phyloP scores from a whole-genome alignment of 2,113 vertebrate genomes.

The Pagrus major region DNA sequence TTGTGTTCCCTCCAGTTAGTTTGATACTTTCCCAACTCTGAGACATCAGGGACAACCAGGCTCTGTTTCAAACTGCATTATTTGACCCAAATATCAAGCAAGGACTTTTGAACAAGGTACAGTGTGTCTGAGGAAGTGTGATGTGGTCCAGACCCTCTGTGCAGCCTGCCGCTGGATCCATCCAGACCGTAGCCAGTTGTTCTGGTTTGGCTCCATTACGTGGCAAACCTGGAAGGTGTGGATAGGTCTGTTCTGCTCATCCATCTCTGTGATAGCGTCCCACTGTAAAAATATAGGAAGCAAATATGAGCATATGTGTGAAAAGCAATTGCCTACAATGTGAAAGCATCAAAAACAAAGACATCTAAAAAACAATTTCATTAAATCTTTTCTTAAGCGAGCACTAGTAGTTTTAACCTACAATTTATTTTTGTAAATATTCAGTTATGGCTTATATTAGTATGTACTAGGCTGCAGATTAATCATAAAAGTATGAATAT shows the following conservation, averaged over 20 bases:
- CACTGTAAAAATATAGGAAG: slow-evolving; percentile 84
- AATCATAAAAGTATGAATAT: not conserved
- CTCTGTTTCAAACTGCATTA: not conserved
- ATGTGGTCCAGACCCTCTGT: slow-evolving; percentile 86
- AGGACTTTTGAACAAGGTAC: not conserved
- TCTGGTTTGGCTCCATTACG: slow-evolving; percentile 98
- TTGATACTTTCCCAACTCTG: not conserved
- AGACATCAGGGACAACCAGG: slow-evolving; percentile 14
- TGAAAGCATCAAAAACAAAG: too few relatives aligned
- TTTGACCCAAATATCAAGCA: not conserved
- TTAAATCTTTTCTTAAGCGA: too few relatives aligned
- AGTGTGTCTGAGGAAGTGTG: not conserved
- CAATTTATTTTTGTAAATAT: not conserved
- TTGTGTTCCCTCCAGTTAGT: not conserved
- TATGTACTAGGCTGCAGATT: not conserved
- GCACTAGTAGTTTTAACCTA: too few relatives aligned
- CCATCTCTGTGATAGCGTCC: slow-evolving; percentile 99
- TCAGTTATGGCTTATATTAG: not conserved
- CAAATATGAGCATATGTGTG: not conserved
- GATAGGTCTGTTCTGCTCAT: slow-evolving; percentile 96
- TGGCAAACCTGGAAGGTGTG: slow-evolving; percentile 99
- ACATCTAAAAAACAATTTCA: too few relatives aligned
- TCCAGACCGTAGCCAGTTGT: slow-evolving; percentile 97
- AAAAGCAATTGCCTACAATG: not conserved
- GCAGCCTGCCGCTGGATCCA: slow-evolving; percentile 96